Conservation (phyloP, 2,888 invertebrate genomes). For the Neelides folsomi region DNA sequence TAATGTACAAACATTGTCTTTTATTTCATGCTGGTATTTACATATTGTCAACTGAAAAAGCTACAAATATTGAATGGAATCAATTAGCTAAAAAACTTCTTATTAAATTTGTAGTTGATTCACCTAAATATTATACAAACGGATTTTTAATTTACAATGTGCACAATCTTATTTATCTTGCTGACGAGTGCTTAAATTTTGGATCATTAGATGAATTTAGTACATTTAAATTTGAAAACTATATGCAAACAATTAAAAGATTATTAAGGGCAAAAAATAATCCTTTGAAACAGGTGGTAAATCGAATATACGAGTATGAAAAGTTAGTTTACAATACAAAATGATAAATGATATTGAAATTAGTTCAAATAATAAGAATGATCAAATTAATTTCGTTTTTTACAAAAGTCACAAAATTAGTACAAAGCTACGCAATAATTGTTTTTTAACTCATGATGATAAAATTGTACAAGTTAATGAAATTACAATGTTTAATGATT, state of each 20-base stretch:
- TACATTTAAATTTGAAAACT: slow-evolving; percentile 36
- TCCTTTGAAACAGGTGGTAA: slow-evolving; percentile 2
- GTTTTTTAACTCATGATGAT: background rate
- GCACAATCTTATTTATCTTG: slow-evolving; percentile 36
- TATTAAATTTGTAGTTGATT: slow-evolving; percentile 30
- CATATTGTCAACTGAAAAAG: too few relatives aligned
- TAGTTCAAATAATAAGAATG: background rate
- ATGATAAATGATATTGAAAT: too few relatives aligned
- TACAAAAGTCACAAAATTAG: background rate
- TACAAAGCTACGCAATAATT: background rate
- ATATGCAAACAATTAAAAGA: slow-evolving; percentile 27
- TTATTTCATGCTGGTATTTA: too few relatives aligned
- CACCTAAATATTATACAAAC: slow-evolving; percentile 34
- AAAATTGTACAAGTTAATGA: background rate
- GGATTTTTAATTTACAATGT: slow-evolving; percentile 36
- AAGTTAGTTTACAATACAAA: too few relatives aligned
- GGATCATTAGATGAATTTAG: slow-evolving; percentile 34
- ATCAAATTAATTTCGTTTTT: background rate
- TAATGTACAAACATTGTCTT: too few relatives aligned
- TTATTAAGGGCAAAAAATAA: background rate
- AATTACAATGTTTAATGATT: too few relatives aligned
- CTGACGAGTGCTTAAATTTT: slow-evolving; percentile 35
- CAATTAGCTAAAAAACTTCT: slow-evolving; percentile 26
- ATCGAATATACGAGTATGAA: background rate
- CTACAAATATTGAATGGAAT: slow-evolving; percentile 7